Base-by-base conservation (phyloP, 2,888 invertebrate genomes). In the Drosophila robusta region DNA sequence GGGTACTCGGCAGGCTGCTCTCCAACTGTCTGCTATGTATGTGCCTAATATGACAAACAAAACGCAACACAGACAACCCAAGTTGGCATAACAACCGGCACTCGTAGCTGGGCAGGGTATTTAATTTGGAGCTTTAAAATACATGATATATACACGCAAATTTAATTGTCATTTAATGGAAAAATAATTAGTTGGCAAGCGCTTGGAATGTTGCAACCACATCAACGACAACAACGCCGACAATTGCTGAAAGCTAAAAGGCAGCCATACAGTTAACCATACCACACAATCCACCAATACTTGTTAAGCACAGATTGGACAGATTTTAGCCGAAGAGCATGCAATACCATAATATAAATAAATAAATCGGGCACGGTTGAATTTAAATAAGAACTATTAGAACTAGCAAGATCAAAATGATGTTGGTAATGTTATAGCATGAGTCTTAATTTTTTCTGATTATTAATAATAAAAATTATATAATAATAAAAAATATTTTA, bases 131-230 rank as follows among this genome's bases (percentile, higher is more conserved):
- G 42, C 32, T 16, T 16, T 34, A 9, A 34, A 52, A 16, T 56
- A 49, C 70, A 58, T 63, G 49, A 55, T 60, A 56, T 61, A 66
- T 14, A 36, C 49, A 55, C 51, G 50, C 32, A 57, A 54, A 74
- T 81, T 75, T 62, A 84, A 84, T 75, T 81, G 85, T 54, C 64
- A 66, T 72, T 81, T 70, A 84, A 81, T 81, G 75, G 60, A 67
- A 63, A 72, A 81, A 78, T 84, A 78, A 81, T 84, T 81, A 78
- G 72, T 81, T 60, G 64, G 61, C 81, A 75, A 58, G 47, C 34
- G 69, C 58, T 64, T 68, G 26, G 47, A 54, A 78, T 34, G 24
- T 14, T 34, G 50, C 67, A n/a, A 16, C 45, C 41, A 41, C 55
- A 69, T 4, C 46, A 41, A 44, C 50, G 41, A 7, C 56, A 45